These are phyloP conservation scores for Coelopa pilipes DNA, from an alignment of 2,888 invertebrate species.

Conservation along the genomic window DNA sequence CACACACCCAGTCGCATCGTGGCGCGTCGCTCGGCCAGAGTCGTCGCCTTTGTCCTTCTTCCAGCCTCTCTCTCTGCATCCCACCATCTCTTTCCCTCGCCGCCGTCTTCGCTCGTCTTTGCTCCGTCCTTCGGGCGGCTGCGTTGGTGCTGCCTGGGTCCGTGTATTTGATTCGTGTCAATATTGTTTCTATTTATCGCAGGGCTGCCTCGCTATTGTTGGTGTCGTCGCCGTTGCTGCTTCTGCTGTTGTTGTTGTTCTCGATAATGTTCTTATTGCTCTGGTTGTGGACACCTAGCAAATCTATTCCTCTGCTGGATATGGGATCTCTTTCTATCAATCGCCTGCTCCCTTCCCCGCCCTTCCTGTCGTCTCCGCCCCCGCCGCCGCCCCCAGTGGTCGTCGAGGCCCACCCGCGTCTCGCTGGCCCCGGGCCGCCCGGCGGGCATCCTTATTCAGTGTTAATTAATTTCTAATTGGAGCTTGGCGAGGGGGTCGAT, in stretches of 20 bases:
- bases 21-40: background rate
- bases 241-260: constrained; percentile 26
- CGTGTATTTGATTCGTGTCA: constrained; percentile 33
- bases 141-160: background rate
- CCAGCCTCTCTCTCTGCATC: background rate
- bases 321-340: constrained; percentile 53
- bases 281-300: constrained; percentile 45
- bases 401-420: no score
- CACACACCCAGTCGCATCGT: background rate
- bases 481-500: no score
- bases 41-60: background rate
- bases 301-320: constrained; percentile 55
- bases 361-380: no score
- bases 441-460: background rate
- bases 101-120: no score
- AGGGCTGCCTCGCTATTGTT: constrained; percentile 14
- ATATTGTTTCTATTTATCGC: constrained; percentile 30
- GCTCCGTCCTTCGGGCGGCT: background rate
- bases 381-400: no score
- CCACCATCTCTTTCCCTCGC: no score
- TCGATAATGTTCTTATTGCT: constrained; percentile 33
- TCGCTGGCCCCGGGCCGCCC: background rate
- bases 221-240: constrained; percentile 25
- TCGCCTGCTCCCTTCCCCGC: no score
- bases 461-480: constrained; percentile 12